Conservation (phyloP, 2,797 vertebrate genomes). For the Helarctos malayanus region DNA sequence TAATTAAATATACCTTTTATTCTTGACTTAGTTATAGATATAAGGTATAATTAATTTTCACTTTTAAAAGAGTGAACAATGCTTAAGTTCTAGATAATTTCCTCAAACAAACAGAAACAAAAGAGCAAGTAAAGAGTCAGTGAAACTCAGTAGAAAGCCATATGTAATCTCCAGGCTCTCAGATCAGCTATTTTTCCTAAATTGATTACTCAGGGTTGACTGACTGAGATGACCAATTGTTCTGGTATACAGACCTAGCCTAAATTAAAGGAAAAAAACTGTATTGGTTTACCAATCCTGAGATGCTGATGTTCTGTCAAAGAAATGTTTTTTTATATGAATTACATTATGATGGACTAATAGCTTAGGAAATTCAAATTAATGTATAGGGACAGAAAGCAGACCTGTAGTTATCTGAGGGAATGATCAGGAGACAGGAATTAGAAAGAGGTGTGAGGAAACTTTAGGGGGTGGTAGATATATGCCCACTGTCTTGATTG, state of each 20-base stretch:
- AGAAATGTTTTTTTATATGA: constrained; percentile 22
- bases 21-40: constrained; percentile 15
- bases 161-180: background rate
- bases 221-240: background rate
- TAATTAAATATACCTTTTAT: constrained; percentile 5
- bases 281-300: background rate
- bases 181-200: constrained; percentile 45
- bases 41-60: constrained; percentile 30
- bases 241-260: background rate
- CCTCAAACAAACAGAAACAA: constrained; percentile 44
- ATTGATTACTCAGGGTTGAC: background rate
- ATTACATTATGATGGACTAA: background rate
- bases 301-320: background rate
- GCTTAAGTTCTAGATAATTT: constrained; percentile 32
- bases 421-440: background rate
- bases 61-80: constrained; percentile 15
- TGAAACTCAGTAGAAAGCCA: background rate
- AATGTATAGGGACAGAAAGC: background rate
- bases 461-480: background rate
- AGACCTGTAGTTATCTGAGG: background rate
- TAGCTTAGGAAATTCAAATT: constrained; percentile 23
- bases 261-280: constrained; percentile 29
- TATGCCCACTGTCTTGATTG: background rate
- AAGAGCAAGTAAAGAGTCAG: background rate
- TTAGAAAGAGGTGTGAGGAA: background rate